These are phyloP conservation scores for Biston betularia DNA, from an alignment of 2,888 invertebrate genomes.

Conservation along the genomic window DNA sequence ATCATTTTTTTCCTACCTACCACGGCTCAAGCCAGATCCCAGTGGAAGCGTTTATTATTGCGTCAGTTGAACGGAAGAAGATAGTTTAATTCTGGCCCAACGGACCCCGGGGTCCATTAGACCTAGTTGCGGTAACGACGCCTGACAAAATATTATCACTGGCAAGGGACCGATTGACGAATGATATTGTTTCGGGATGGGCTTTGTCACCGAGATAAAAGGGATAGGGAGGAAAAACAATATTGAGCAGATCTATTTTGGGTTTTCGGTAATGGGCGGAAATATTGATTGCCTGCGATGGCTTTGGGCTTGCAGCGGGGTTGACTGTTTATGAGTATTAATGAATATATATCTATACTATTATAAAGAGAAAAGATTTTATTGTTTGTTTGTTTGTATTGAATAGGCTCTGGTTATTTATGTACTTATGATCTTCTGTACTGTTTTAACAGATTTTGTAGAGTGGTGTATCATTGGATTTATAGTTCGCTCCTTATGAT, in stretches of 20 bases:
- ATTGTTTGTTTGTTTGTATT: too few relatives aligned
- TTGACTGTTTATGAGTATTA: too few relatives aligned
- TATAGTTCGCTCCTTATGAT: too few relatives aligned
- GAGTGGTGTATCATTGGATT: too few relatives aligned
- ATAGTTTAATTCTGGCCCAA: constrained; percentile 50
- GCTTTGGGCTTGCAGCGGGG: not conserved
- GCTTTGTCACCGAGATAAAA: constrained; percentile 24
- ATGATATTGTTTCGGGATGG: constrained; percentile 44
- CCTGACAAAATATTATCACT: constrained; percentile 76
- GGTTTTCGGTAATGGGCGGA: constrained; percentile 4
- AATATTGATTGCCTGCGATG: not conserved
- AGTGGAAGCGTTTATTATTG: constrained; percentile 40
- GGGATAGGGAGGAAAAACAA: constrained; percentile 21
- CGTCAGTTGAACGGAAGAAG: constrained; percentile 57
- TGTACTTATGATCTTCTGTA: too few relatives aligned
- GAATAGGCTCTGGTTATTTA: too few relatives aligned
- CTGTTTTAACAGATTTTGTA: too few relatives aligned
- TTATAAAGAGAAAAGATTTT: too few relatives aligned
- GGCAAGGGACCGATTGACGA: constrained; percentile 49
- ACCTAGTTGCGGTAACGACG: constrained; percentile 62
- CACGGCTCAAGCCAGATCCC: constrained; percentile 14
- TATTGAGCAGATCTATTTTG: constrained; percentile 11
- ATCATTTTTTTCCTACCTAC: not conserved
- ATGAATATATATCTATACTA: too few relatives aligned
- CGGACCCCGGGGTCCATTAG: constrained; percentile 61